Base-by-base conservation (phyloP, 2,113 vertebrate species). In the Ammodramus savannarum region DNA sequence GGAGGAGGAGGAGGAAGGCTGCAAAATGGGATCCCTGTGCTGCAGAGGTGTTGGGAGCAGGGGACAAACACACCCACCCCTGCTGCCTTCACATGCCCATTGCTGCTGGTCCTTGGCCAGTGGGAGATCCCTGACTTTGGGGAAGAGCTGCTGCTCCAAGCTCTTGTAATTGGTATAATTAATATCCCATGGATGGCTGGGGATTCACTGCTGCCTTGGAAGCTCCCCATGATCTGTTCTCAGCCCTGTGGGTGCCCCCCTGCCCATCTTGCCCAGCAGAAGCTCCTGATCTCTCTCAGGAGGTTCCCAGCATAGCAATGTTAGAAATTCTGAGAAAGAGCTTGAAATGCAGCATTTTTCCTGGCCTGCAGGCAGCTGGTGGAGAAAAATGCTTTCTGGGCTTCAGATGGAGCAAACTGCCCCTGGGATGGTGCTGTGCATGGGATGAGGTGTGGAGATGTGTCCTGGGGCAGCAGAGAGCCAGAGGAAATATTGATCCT, bases 1-100 rank as follows among this genome's bases (percentile, higher is more conserved):
- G 49, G 19, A 87, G 38, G 51, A 52, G 26, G 51, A 54, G 52
- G 80, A 87, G 32, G 61, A 80, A 62, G 34, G 32, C 63, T 76
- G 54, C 23, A 15, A 52, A 63, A 75, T 3, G 49, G 72, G n/a
- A 61, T 67, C 34, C 43, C 7, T 23, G 43, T 49, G 51, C 66
- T 49, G 71, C 51, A 41, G 72, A 32, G n/a, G 78, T 55, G 51
- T 21, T 32, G 88, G 91, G 61, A 74, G 89, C 92, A 34, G 84
- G 81, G 58, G 29, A 63, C 58, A 16, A 89, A 46, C 16, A 1
- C 0, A 1, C 29, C 34, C 4, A 44, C 29, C 41, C 26, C 43
- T 10, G 5, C 16, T 11, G 3, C 34, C 7, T 54, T 51, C 49
- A 3, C 2, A 0, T 16, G 11, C 34, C 25, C 9, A 10, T 31